phyloP scores from a whole-genome alignment of 1,140 invertebrate species.

The Aculops lycopersici region DNA sequence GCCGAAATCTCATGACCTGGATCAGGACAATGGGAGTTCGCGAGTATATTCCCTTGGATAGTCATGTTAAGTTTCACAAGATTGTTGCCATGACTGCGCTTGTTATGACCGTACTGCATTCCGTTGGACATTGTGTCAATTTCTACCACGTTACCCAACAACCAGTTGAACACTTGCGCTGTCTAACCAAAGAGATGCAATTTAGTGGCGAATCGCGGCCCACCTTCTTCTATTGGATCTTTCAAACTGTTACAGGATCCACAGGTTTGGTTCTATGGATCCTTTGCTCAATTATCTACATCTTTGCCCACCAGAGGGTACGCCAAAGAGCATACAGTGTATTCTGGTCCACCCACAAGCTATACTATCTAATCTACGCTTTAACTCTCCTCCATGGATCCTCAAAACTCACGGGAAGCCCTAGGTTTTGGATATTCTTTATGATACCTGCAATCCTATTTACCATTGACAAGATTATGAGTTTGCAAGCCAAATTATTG shows the following conservation, averaged over 20 bases:
- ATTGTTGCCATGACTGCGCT: slow-evolving; percentile 82
- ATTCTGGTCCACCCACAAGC: slow-evolving; percentile 84
- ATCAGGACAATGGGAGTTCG: slow-evolving; percentile 84
- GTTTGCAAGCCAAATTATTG: slow-evolving; percentile 60
- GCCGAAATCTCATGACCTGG: slow-evolving; percentile 74
- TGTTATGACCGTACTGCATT: slow-evolving; percentile 46
- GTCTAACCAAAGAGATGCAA: slow-evolving; percentile 68
- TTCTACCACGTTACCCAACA: slow-evolving; percentile 96
- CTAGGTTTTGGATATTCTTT: slow-evolving; percentile 81
- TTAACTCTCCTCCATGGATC: slow-evolving; percentile 69
- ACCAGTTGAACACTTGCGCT: slow-evolving; percentile 64
- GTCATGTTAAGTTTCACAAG: slow-evolving; percentile 93
- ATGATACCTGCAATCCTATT: slow-evolving; percentile 63
- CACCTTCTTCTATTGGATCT: slow-evolving; percentile 71
- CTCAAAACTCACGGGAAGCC: slow-evolving; percentile 51
- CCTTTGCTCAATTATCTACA: slow-evolving; percentile 77
- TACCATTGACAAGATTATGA: slow-evolving; percentile 65
- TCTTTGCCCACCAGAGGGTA: slow-evolving; percentile 78
- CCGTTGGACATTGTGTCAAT: slow-evolving; percentile 83
- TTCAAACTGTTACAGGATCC: slow-evolving; percentile 64
- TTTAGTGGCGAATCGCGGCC: slow-evolving; percentile 68
- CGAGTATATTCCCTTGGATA: slow-evolving; percentile 85
- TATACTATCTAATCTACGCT: slow-evolving; percentile 63
- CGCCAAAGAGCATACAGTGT: slow-evolving; percentile 74
- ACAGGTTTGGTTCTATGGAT: slow-evolving; percentile 76